Percentiles rank a stretch among this genome's conserved stretches.
Conservation (phyloP, 2,888 invertebrate species). For the Aphidius colemani region DNA sequence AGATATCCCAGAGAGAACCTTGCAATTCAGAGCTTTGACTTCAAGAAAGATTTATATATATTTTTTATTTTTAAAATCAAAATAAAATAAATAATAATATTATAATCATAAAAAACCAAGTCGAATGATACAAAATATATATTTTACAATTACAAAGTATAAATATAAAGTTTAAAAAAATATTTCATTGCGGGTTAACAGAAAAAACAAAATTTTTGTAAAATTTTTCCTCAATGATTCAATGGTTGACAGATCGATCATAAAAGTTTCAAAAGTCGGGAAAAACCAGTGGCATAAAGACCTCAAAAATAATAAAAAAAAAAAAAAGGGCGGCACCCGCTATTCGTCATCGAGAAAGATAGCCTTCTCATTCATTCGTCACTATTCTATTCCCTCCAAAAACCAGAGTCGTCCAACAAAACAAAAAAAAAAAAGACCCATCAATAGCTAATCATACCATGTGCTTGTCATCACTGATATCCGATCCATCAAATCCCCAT, state of each 20-base stretch:
- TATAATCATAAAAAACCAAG: no score
- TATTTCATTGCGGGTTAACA: neutral
- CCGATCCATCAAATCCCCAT: conserved; percentile 3
- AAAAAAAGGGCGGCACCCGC: conserved; percentile 29
- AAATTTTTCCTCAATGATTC: neutral
- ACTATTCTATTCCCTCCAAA: neutral
- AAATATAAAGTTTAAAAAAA: neutral
- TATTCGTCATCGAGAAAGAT: conserved; percentile 30
- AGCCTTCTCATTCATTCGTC: conserved; percentile 12
- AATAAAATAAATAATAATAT: no score
- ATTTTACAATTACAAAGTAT: no score
- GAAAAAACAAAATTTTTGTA: neutral
- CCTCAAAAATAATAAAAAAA: conserved; percentile 21
- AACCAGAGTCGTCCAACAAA: no score
- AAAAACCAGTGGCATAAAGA: conserved; percentile 29
- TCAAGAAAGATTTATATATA: neutral
- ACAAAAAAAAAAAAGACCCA: neutral
- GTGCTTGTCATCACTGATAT: neutral
- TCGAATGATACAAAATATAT: no score
- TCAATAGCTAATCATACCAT: conserved; percentile 1
- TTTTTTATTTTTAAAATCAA: no score
- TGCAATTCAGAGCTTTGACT: conserved; percentile 6
- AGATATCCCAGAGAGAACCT: conserved; percentile 33
- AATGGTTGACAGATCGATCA: conserved; percentile 49
- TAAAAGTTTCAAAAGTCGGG: conserved; percentile 22